phyloP scores from a whole-genome alignment of 2,888 invertebrate genomes.

The Bimastos eiseni region DNA sequence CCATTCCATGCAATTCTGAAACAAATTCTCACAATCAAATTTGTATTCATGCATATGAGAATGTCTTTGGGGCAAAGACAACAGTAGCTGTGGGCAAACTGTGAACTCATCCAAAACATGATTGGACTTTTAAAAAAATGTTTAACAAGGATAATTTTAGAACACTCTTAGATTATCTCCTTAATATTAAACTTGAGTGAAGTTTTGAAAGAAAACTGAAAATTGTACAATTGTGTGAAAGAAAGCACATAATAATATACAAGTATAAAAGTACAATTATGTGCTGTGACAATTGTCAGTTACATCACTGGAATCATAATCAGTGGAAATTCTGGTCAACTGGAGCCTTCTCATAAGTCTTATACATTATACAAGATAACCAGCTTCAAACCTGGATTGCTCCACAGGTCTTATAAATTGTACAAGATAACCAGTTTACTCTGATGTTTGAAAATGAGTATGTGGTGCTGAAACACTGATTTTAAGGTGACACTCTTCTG shows the following conservation, averaged over 20 bases:
- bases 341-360: neutral
- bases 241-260: neutral
- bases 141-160: no score
- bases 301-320: neutral
- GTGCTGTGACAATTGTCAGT: neutral
- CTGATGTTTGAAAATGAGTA: conserved; percentile 2
- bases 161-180: neutral
- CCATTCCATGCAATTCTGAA: no score
- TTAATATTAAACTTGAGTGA: neutral
- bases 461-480: neutral
- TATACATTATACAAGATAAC: no score
- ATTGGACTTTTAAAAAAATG: no score
- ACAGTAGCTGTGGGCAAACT: no score
- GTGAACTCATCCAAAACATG: no score
- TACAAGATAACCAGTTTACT: no score
- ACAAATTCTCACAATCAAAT: no score
- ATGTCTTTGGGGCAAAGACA: no score
- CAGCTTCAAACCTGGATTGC: no score
- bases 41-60: no score
- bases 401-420: no score
- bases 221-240: neutral
- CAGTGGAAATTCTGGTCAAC: neutral
- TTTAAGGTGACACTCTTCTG: neutral
- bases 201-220: neutral
- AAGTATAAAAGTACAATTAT: neutral